Evolutionary conservation across 2,113 vertebrate species (phyloP), one percentile per base, ranked within the genome.

Genomic region (Chascanopsetta lugubris): DNA sequence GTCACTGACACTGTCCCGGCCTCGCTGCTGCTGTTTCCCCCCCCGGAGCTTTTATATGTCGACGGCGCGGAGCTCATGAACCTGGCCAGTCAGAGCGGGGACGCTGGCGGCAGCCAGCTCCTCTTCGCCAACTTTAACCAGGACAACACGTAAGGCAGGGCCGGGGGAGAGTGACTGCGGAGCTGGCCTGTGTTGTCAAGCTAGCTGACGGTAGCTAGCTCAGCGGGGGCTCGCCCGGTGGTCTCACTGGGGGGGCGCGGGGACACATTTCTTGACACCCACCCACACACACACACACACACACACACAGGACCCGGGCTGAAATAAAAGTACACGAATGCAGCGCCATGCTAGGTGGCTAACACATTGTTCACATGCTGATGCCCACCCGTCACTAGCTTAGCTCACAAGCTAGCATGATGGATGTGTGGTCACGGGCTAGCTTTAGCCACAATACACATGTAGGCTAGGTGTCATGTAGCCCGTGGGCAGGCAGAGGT

Each of bases 51-150:
- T 27, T 49, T 71, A 74, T 36, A 56, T 69, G 71, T 90, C 78
- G 74, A 92, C 91, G 90, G 75, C 88, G 87, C 61, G 77, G 88
- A 81, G 78, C 86, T 62, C 92, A 98, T 99, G 97, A 99, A 99
- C 94, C 87, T 98, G 91, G 95, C 96, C 69, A 95, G 96, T 90
- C 95, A 94, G 90, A 98, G 94, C 89, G 95, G 95, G 86, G 97
- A 99, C 85, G 94, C 94, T 83, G 95, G 95, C 90, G 94, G 93
- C 60, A 93, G 94, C 93, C 95, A 97, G 94, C 95, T 99, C 82
- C 94, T 98, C 77, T 98, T 99, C 93, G 96, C 97, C 89, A 99
- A 97, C 95, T 99, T 99, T 85, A 99, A 99, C 93, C 96, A 99
- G 93, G 96, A 99, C 85, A 96, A 96, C 94, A 99, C 96, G 97